Conservation (phyloP, 2,888 invertebrate species). For the Rosalia funebris region DNA sequence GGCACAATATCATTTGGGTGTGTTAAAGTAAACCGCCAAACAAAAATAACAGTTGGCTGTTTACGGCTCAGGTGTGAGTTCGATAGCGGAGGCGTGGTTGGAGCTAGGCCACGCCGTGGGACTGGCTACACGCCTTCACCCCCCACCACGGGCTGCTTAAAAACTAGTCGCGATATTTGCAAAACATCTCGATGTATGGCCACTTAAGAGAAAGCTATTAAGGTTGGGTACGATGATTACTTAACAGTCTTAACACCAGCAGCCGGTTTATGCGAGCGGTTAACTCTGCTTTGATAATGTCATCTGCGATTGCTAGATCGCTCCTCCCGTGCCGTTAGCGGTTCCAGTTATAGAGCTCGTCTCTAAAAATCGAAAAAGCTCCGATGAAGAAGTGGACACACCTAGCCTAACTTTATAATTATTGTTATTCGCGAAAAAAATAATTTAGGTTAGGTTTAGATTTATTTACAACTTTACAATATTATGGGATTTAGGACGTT, state of each 20-base stretch:
- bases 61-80: conserved; percentile 62
- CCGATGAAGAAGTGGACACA: too few relatives aligned
- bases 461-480: too few relatives aligned
- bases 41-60: conserved; percentile 53
- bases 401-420: too few relatives aligned
- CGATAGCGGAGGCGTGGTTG: conserved; percentile 61
- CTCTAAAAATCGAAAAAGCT: too few relatives aligned
- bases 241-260: conserved; percentile 31
- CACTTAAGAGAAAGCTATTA: conserved; percentile 34
- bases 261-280: conserved; percentile 32
- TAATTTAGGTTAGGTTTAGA: too few relatives aligned
- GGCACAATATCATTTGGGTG: conserved; percentile 14
- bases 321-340: conserved; percentile 14
- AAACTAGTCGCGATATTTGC: conserved; percentile 51
- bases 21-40: conserved; percentile 50
- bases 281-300: conserved; percentile 34
- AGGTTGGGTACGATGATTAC: conserved; percentile 34
- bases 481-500: too few relatives aligned
- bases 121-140: conserved; percentile 57
- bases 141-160: conserved; percentile 53
- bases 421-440: too few relatives aligned
- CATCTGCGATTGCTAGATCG: conserved; percentile 26
- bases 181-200: conserved; percentile 43
- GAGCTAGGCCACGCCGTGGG: conserved; percentile 58
- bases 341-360: neutral